Conservation (phyloP, 2,888 invertebrate species). For the Drosophila differens region DNA sequence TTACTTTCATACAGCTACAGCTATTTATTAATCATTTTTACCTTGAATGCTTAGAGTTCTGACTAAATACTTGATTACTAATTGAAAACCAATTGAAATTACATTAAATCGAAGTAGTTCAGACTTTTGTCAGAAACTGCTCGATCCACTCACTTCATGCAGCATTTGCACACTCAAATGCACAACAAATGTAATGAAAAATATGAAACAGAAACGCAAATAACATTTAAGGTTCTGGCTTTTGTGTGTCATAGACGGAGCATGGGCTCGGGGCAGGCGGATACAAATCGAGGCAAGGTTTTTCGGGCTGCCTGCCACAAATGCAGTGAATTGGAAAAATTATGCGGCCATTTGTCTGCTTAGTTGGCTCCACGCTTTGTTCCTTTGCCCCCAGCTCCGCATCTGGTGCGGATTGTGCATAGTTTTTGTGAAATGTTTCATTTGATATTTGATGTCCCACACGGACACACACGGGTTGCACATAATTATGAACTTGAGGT, state of each 20-base stretch:
- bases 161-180: constrained; percentile 57
- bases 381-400: neutral
- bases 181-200: constrained; percentile 64
- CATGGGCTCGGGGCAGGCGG: neutral
- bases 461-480: constrained; percentile 31
- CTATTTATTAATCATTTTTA: neutral
- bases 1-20: neutral
- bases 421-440: constrained; percentile 54
- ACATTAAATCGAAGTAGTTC: neutral
- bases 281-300: constrained; percentile 27
- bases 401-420: constrained; percentile 10
- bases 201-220: constrained; percentile 59
- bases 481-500: constrained; percentile 73
- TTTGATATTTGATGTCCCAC: constrained; percentile 51
- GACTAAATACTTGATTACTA: neutral
- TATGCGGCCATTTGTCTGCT: constrained; percentile 51
- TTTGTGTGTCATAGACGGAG: constrained; percentile 33
- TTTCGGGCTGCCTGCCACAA: constrained; percentile 33
- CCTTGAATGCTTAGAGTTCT: neutral
- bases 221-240: constrained; percentile 68
- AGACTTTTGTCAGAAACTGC: neutral
- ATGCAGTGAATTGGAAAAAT: constrained; percentile 69
- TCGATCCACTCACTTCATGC: constrained; percentile 16
- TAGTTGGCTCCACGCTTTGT: neutral
- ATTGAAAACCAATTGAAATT: neutral